phyloP scores from a whole-genome alignment of 2,888 invertebrate genomes.

The Heteromurus nitidus region DNA sequence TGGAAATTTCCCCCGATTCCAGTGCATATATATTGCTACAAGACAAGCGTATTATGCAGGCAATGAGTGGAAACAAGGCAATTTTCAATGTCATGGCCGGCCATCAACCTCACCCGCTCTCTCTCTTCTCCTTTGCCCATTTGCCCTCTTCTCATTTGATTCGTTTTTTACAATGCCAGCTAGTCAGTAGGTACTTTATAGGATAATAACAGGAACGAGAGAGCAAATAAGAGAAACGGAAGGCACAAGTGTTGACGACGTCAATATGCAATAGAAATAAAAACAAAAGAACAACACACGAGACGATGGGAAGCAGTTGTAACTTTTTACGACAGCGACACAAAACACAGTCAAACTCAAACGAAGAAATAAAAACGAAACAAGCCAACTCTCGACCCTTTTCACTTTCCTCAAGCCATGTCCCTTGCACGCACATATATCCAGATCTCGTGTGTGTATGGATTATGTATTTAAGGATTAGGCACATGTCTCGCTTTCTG shows the following conservation, averaged over 20 bases:
- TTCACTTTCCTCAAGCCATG: no score
- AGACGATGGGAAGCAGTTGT: conserved; percentile 15
- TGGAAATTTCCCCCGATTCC: no score
- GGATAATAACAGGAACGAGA: conserved; percentile 11
- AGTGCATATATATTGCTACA: no score
- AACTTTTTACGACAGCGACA: conserved; percentile 34
- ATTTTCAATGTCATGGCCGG: conserved; percentile 59
- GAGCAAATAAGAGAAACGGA: not conserved
- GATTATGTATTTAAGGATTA: no score
- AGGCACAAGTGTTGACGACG: not conserved
- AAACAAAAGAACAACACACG: conserved; percentile 1
- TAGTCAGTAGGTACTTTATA: conserved; percentile 15
- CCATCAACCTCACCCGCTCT: conserved; percentile 33
- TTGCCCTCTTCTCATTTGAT: no score
- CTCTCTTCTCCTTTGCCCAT: no score
- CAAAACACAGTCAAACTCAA: not conserved
- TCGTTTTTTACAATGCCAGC: conserved; percentile 16
- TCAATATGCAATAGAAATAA: conserved; percentile 1
- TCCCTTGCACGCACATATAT: no score
- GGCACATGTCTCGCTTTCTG: no score
- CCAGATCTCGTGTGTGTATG: no score
- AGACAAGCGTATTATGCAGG: no score
- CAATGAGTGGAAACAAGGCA: no score
- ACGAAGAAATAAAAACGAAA: not conserved
- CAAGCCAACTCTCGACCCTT: no score